Percentiles rank a stretch among this genome's conserved stretches.
These are phyloP conservation scores for Chelonus formosanus DNA, from an alignment of 2,888 invertebrate species.

Conservation along the genomic window DNA sequence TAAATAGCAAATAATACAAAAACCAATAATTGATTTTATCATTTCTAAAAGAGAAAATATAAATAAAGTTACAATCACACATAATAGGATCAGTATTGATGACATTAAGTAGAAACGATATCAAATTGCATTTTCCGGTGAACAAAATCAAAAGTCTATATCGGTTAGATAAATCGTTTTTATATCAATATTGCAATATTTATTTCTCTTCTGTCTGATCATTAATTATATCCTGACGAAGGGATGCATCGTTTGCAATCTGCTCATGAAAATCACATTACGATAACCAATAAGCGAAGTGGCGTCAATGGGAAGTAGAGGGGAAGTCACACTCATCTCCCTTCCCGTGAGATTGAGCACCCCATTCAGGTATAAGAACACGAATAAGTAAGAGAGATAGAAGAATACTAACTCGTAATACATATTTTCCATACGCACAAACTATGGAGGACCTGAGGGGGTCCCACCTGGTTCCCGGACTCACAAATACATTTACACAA, in stretches of 20 bases:
- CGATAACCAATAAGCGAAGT: slow-evolving; percentile 52
- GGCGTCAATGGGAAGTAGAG: slow-evolving; percentile 17
- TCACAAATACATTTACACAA: slow-evolving; percentile 39
- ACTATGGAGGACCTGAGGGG: slow-evolving; percentile 42
- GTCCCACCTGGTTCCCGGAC: slow-evolving; percentile 59
- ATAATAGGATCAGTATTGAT: slow-evolving; percentile 9
- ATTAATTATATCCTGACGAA: slow-evolving; percentile 21
- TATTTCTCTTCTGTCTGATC: not conserved
- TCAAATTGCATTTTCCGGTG: slow-evolving; percentile 29
- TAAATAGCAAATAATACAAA: too few relatives aligned
- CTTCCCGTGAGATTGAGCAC: slow-evolving; percentile 20
- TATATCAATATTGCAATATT: not conserved
- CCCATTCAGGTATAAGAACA: slow-evolving; percentile 51
- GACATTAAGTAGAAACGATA: slow-evolving; percentile 6
- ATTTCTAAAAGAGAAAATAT: not conserved
- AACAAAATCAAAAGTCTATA: slow-evolving; percentile 1
- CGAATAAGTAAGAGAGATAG: slow-evolving; percentile 29
- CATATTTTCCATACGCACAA: slow-evolving; percentile 48
- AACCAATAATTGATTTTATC: not conserved
- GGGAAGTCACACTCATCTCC: slow-evolving; percentile 6
- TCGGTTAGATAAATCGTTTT: not conserved
- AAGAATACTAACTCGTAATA: not conserved
- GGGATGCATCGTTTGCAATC: slow-evolving; percentile 6
- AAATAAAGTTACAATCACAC: not conserved
- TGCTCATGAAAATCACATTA: slow-evolving; percentile 61